These are phyloP conservation scores for Uropsilus gracilis DNA, from an alignment of 2,113 vertebrate genomes.

Conservation along the genomic window DNA sequence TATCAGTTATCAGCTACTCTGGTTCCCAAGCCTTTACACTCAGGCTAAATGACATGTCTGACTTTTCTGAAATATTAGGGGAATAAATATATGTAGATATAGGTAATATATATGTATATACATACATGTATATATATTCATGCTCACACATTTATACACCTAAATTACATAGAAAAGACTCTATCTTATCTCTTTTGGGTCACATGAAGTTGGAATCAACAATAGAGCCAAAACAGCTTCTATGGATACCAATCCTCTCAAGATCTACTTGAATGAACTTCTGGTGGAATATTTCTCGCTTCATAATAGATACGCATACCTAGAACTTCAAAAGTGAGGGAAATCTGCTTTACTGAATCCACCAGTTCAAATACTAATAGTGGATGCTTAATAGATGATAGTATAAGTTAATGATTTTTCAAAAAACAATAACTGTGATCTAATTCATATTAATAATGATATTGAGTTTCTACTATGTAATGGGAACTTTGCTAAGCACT, in stretches of 20 bases:
- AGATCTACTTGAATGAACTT: constrained; percentile 19
- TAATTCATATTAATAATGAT: neutral
- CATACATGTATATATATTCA: neutral
- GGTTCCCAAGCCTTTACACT: neutral
- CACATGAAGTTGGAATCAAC: neutral
- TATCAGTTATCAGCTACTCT: neutral
- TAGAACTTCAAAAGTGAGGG: constrained; percentile 47
- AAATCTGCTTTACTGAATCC: too few relatives aligned
- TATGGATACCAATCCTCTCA: neutral
- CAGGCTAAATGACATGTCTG: neutral
- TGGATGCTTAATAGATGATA: constrained; percentile 11
- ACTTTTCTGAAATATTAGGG: neutral
- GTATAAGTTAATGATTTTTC: neutral
- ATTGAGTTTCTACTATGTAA: neutral
- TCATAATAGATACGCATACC: neutral
- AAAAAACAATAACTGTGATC: neutral
- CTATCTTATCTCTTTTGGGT: too few relatives aligned
- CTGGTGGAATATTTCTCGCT: constrained; percentile 13
- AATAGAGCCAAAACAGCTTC: neutral
- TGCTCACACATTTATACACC: too few relatives aligned
- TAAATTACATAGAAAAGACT: neutral
- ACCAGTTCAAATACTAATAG: too few relatives aligned
- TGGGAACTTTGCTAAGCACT: neutral
- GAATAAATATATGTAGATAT: neutral
- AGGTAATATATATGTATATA: neutral